Conservation (phyloP, 1,140 invertebrate genomes). For the Sycobia sp. region DNA sequence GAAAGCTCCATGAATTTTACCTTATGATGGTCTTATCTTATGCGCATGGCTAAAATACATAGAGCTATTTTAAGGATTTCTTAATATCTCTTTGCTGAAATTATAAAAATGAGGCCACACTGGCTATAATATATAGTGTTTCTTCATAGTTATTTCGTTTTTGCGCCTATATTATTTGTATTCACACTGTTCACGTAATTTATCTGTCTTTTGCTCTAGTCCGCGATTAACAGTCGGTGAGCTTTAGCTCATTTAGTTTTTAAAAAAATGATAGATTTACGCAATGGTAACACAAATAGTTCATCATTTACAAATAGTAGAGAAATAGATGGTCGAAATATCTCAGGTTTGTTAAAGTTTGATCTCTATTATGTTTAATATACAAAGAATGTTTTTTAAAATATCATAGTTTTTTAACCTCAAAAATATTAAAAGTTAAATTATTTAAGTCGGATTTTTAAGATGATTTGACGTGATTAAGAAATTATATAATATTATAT, state of each 20-base stretch:
- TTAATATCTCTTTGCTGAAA: too few relatives aligned
- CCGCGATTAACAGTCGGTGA: slow-evolving; percentile 12
- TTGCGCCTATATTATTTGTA: background rate
- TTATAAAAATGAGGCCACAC: too few relatives aligned
- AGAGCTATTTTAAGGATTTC: too few relatives aligned
- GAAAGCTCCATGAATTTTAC: too few relatives aligned
- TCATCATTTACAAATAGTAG: slow-evolving; percentile 27
- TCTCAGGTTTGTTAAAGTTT: slow-evolving; percentile 41
- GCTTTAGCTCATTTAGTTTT: slow-evolving; percentile 9
- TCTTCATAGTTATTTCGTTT: too few relatives aligned
- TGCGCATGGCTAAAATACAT: too few relatives aligned
- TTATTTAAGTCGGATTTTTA: background rate
- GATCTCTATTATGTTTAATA: background rate
- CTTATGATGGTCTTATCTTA: too few relatives aligned
- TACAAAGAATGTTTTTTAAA: background rate
- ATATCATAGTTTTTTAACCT: slow-evolving; percentile 20
- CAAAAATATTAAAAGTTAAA: background rate
- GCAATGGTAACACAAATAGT: slow-evolving; percentile 34
- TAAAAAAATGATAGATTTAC: slow-evolving; percentile 51
- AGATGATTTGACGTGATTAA: slow-evolving; percentile 21
- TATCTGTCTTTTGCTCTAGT: background rate
- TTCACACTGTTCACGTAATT: slow-evolving; percentile 15
- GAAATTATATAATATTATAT: slow-evolving; percentile 17
- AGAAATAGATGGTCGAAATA: slow-evolving; percentile 38
- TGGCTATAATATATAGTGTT: too few relatives aligned